These are phyloP conservation scores for Ophion obscuratus DNA, from an alignment of 2,888 invertebrate species.

Conservation along the genomic window DNA sequence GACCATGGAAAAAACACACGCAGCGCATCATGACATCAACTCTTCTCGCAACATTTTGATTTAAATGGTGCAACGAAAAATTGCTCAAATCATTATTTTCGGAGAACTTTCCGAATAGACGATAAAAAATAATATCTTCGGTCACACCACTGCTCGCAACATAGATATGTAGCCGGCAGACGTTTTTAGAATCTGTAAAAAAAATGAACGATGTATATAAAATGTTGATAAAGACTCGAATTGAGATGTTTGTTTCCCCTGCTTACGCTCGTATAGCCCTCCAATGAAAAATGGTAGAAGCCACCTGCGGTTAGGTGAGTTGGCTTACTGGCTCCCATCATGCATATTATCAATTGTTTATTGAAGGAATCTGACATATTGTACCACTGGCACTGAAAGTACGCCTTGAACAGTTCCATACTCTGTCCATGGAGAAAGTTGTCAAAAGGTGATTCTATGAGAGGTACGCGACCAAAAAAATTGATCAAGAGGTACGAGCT, in stretches of 20 bases:
- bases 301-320: slow-evolving; percentile 58
- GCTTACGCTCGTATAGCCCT: slow-evolving; percentile 57
- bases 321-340: slow-evolving; percentile 57
- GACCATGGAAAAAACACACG: no score
- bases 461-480: not conserved
- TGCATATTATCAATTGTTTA: slow-evolving; percentile 65
- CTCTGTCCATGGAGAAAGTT: slow-evolving; percentile 15
- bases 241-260: not conserved
- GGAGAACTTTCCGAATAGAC: not conserved
- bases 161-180: slow-evolving; percentile 43
- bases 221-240: not conserved
- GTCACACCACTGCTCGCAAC: slow-evolving; percentile 31
- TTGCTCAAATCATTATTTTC: no score
- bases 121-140: not conserved
- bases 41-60: no score
- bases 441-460: not conserved
- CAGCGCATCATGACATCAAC: no score
- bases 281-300: slow-evolving; percentile 64
- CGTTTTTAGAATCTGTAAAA: slow-evolving; percentile 49
- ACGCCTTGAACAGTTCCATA: slow-evolving; percentile 28
- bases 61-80: no score
- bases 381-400: slow-evolving; percentile 33
- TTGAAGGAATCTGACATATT: slow-evolving; percentile 31
- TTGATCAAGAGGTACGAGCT: no score
- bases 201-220: not conserved